Evolutionary conservation across 2,888 invertebrate species (phyloP), one percentile per base, ranked within the genome.

Genomic region (Stenurella melanura): DNA sequence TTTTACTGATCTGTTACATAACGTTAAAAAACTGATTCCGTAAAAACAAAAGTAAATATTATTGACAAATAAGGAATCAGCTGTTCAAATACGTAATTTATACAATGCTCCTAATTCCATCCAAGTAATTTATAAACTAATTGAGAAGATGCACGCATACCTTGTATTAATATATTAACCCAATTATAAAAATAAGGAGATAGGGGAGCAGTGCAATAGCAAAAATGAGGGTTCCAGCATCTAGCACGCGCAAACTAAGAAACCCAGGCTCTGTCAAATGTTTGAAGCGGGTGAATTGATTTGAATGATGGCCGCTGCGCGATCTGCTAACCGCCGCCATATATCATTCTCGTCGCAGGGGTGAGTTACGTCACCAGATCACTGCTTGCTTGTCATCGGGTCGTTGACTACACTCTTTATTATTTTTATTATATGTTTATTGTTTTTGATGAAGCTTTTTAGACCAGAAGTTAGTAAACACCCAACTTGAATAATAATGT

Each of bases 291-390:
- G 74, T 74, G 77, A 87, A 88, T 88, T 88, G 88, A 88, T 89
- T 90, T 91, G 91, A 91, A 90, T 91, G 91, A 91, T 91, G 91
- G 91, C 90, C 90, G 90, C 90, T 89, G 88, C 89, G 90, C 90
- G 90, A 91, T 90, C 90, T 90, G 89, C 90, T 90, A 91, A 91
- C 91, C 91, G 90, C 89, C 90, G 91, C 91, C 91, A 91, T 91
- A 91, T 90, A 91, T 91, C 91, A 91, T 91, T 90, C 90, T 90
- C 89, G 89, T 90, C 89, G 89, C 89, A 81, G 80, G 85, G 86
- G 86, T 82, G 86, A 84, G 87, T 88, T 87, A 88, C 88, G 87
- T 88, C 88, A 87, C 85, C 84, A 78, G 82, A 82, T 82, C 84
- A 80, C 81, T 76, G 78, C 83, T 84, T 77, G 83, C 86, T 83